Base-by-base conservation (phyloP, 2,888 invertebrate genomes). In the Sepioteuthis lessoniana region DNA sequence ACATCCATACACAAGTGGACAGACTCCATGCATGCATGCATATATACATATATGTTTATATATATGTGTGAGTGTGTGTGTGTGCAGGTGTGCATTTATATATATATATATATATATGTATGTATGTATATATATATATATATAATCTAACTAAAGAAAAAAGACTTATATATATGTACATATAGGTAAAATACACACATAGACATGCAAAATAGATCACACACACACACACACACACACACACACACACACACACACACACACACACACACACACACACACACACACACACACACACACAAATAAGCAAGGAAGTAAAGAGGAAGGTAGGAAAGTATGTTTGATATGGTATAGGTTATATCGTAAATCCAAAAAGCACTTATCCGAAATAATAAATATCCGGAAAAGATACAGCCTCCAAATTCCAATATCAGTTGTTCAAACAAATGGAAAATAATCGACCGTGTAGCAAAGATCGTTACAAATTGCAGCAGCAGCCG, bases 381-480 rank as follows among this genome's bases (percentile, higher is more conserved):
- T 76, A 76, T 76, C 76, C 76, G 76, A 76, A 76, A 76, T 76
- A 76, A 76, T 76, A 76, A 76, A 76, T 76, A 76, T 76, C 76
- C 76, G 76, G 76, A 76, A 76, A 76, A 76, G 76, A 76, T 76
- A 76, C 76, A 76, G 76, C 76, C 76, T 76, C 76, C 76, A 76
- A 76, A 76, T 76, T 76, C 76, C 76, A 76, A 76, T 76, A 76
- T 76, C 76, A n/a, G 76, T 76, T 76, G 76, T 76, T 76, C 76
- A 76, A 76, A 76, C 76, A 76, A 76, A 76, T 76, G 76, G 76
- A 76, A 76, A 76, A 76, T 76, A 76, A 76, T 76, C 76, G 76
- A 76, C 76, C 76, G 25, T 76, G 76, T 76, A 76, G 76, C 76
- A 76, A 76, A 76, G 76, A 76, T 76, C 76, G 35, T 76, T 76